Percentiles rank a stretch among this genome's conserved stretches.
Conservation (phyloP, 1,140 invertebrate genomes). For the Drosophila neocordata region DNA sequence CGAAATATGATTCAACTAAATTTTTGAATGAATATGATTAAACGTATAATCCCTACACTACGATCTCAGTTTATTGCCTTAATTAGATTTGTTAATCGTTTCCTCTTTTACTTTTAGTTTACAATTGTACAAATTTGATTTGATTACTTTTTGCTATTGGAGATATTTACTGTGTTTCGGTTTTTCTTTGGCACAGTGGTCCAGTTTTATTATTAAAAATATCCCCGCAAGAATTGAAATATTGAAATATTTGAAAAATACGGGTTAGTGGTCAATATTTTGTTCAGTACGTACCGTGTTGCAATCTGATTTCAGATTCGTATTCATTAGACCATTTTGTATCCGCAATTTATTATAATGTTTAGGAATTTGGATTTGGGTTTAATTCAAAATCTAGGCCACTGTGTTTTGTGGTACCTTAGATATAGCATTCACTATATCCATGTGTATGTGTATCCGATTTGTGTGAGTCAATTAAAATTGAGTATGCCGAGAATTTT, state of each 20-base stretch:
- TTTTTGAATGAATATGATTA: background rate
- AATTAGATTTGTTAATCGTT: background rate
- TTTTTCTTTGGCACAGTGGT: background rate
- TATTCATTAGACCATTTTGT: too few species aligned
- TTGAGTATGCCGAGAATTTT: constrained; percentile 60
- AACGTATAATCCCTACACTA: background rate
- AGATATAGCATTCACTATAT: constrained; percentile 44
- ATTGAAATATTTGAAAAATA: background rate
- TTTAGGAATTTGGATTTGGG: background rate
- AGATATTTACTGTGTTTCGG: background rate
- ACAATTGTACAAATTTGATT: constrained; percentile 6
- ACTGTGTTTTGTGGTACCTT: constrained; percentile 28
- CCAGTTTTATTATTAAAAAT: background rate
- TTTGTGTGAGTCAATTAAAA: constrained; percentile 77
- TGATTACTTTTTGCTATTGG: constrained; percentile 6
- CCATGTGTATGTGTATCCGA: constrained; percentile 56
- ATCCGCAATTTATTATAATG: too few species aligned
- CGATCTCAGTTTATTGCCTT: constrained; percentile 6
- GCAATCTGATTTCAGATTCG: too few species aligned
- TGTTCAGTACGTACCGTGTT: background rate
- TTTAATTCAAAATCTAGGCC: background rate
- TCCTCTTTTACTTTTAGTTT: background rate
- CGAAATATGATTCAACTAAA: constrained; percentile 2
- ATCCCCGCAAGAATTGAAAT: too few species aligned
- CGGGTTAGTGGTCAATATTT: background rate